These are phyloP conservation scores for Liodrosophila aerea DNA, from an alignment of 2,888 invertebrate species.

Conservation along the genomic window DNA sequence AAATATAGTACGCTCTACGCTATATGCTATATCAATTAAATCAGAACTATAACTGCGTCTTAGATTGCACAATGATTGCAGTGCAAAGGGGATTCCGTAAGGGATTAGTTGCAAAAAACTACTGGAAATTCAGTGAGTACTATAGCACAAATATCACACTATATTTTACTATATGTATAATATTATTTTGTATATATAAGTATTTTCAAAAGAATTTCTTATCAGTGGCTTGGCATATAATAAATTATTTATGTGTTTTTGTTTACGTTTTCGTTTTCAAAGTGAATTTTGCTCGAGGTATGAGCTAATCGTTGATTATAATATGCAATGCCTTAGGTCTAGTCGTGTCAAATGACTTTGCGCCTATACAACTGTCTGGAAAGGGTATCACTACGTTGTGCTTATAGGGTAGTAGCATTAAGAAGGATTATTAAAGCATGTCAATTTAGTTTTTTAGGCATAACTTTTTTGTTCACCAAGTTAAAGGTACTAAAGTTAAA, in stretches of 20 bases:
- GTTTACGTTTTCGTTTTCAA: constrained; percentile 64
- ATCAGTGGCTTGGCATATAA: constrained; percentile 48
- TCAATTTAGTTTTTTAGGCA: too few species aligned
- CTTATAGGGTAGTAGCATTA: not conserved
- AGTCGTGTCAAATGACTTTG: not conserved
- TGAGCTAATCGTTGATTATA: constrained; percentile 50
- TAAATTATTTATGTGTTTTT: constrained; percentile 58
- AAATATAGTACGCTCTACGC: constrained; percentile 6
- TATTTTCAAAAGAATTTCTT: constrained; percentile 34
- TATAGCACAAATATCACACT: constrained; percentile 1
- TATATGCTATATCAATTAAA: constrained; percentile 49
- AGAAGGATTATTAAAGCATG: too few species aligned
- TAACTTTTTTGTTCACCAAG: too few species aligned
- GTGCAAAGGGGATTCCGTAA: constrained; percentile 18
- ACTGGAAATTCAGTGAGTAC: not conserved
- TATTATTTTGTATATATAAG: constrained; percentile 3
- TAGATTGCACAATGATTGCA: constrained; percentile 61
- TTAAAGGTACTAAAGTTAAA: too few species aligned
- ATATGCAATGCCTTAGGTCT: constrained; percentile 8
- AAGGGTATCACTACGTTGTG: not conserved
- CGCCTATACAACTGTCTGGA: not conserved
- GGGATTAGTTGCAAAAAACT: not conserved
- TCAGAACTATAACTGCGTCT: constrained; percentile 60
- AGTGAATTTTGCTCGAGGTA: constrained; percentile 33
- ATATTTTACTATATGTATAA: constrained; percentile 7